Evolutionary conservation across 2,888 invertebrate species (phyloP).

Genomic region (Junonia oenone): DNA sequence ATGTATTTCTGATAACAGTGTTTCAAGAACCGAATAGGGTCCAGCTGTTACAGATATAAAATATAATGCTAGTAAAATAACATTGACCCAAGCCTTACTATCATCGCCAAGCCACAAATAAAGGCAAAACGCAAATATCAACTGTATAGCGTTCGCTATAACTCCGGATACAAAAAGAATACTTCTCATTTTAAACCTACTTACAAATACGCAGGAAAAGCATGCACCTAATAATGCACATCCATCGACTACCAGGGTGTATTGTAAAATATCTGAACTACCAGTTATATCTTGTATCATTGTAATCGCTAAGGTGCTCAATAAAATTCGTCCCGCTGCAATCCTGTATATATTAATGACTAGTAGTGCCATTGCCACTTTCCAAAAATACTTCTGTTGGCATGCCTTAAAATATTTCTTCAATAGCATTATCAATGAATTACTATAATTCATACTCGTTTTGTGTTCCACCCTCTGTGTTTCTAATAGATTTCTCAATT

Average conservation of each 20-base stretch:
- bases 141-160: constrained; percentile 20
- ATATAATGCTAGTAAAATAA: constrained; percentile 29
- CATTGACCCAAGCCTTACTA: constrained; percentile 21
- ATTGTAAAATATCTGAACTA: constrained; percentile 26
- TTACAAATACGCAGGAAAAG: constrained; percentile 23
- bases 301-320: constrained; percentile 29
- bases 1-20: constrained; percentile 34
- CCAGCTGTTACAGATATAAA: constrained; percentile 32
- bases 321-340: constrained; percentile 26
- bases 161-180: constrained; percentile 26
- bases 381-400: constrained; percentile 22
- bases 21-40: constrained; percentile 35
- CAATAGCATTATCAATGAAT: neutral
- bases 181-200: constrained; percentile 24
- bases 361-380: constrained; percentile 1
- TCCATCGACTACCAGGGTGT: constrained; percentile 27
- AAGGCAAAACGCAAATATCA: constrained; percentile 23
- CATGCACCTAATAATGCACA: constrained; percentile 25
- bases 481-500: constrained; percentile 28
- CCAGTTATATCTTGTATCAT: constrained; percentile 31
- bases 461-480: constrained; percentile 20
- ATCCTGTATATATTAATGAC: constrained; percentile 24
- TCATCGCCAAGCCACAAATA: constrained; percentile 17
- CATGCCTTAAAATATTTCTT: constrained; percentile 6
- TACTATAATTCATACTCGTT: neutral